Conservation (phyloP, 64 coral and sea anemone genomes). For the Montipora capricornis region DNA sequence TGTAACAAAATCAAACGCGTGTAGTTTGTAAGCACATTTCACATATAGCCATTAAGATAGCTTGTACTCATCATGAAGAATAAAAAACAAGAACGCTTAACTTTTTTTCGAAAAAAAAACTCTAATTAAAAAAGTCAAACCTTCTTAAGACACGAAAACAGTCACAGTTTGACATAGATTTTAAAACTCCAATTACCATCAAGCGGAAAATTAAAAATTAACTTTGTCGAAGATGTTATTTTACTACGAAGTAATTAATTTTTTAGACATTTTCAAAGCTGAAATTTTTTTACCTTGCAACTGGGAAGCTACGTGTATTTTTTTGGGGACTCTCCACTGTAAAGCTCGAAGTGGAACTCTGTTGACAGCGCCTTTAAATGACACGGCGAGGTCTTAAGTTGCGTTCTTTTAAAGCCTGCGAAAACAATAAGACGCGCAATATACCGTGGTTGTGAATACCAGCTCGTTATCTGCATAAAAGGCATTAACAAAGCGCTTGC, state of each 20-base stretch:
- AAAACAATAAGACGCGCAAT: constrained; percentile 8
- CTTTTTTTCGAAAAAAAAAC: too few species aligned
- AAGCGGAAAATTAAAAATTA: constrained; percentile 24
- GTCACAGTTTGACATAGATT: too few species aligned
- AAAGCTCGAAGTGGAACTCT: not conserved
- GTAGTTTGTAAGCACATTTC: too few species aligned
- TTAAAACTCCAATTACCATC: not conserved
- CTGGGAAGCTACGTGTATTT: not conserved
- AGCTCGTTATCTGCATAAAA: constrained; percentile 33
- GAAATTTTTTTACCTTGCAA: not conserved
- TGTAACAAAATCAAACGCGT: not conserved
- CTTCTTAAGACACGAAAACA: too few species aligned
- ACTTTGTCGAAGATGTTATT: not conserved
- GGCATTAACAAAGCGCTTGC: not conserved
- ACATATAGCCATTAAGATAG: too few species aligned
- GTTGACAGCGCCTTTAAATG: not conserved
- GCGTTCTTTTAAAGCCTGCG: constrained; percentile 39
- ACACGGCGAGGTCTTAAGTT: not conserved
- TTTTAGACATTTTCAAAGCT: not conserved
- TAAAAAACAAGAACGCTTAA: too few species aligned
- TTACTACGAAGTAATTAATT: not conserved
- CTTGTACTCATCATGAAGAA: too few species aligned
- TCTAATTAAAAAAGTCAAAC: too few species aligned
- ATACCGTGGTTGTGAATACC: constrained; percentile 2
- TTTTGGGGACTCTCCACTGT: not conserved